Evolutionary conservation across 1,140 invertebrate genomes (phyloP), one percentile per base, ranked within the genome.

Genomic region (Aphelenchoides avenae): DNA sequence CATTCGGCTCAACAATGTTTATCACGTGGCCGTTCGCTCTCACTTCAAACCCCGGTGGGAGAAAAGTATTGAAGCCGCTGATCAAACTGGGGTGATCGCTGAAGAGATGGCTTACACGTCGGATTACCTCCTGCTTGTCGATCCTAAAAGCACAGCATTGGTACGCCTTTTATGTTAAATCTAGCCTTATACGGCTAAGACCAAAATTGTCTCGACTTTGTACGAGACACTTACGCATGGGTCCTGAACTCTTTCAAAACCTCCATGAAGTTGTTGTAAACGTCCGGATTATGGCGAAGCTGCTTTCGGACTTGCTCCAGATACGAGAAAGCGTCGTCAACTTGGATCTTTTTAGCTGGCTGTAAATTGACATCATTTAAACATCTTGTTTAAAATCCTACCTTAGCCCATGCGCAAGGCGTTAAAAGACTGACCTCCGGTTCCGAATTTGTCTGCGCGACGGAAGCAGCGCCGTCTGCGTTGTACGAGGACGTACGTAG

Each of bases 161-260:
- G 33, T 1, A 37, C 15, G 27, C 44, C n/a, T n/a, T n/a, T n/a
- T n/a, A n/a, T n/a, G n/a, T n/a, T n/a, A n/a, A n/a, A n/a, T n/a
- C n/a, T n/a, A n/a, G n/a, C n/a, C n/a, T n/a, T n/a, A n/a, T n/a
- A n/a, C n/a, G n/a, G n/a, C n/a, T n/a, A n/a, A n/a, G n/a, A n/a
- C n/a, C n/a, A n/a, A n/a, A n/a, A n/a, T n/a, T n/a, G n/a, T n/a
- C n/a, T n/a, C n/a, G n/a, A n/a, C n/a, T n/a, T n/a, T n/a, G n/a
- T n/a, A n/a, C n/a, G n/a, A n/a, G n/a, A 36, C 39, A 74, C 77
- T 78, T 77, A 87, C 85, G 85, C 91, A 78, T 97, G 91, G 42
- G 91, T 95, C 80, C 97, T 97, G 70, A 97, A 98, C 79, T 96
- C 94, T 81, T 98, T 98, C 95, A 99, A 99, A 66, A 99, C 98